Evolutionary conservation across 2,888 invertebrate genomes (phyloP).

Genomic region (Eulithis testata): DNA sequence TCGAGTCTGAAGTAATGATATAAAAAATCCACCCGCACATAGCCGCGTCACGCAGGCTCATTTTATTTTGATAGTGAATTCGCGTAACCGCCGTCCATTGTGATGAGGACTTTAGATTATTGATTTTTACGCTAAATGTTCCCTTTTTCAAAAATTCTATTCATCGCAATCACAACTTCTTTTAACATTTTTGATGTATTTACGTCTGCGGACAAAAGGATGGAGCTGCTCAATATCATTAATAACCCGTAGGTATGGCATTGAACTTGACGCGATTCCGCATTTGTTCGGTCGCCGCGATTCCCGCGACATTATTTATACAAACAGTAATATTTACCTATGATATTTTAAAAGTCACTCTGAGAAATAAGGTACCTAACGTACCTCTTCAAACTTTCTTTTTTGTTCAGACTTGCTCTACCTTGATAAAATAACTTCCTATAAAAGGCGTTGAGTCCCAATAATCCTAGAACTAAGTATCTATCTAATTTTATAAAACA

Average conservation of each 20-base stretch:
- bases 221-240: conserved; percentile 74
- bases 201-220: conserved; percentile 64
- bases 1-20: conserved; percentile 61
- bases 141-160: conserved; percentile 73
- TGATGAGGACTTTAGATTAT: conserved; percentile 76
- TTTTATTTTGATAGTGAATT: conserved; percentile 80
- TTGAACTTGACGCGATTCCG: conserved; percentile 72
- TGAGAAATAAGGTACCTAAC: too few species aligned
- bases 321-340: background rate
- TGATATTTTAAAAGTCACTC: too few species aligned
- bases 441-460: too few species aligned
- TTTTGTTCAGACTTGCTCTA: too few species aligned
- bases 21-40: conserved; percentile 78
- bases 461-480: too few species aligned
- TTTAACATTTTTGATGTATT: conserved; percentile 74
- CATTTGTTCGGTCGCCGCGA: conserved; percentile 1
- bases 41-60: conserved; percentile 69
- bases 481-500: too few species aligned
- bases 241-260: conserved; percentile 72
- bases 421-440: too few species aligned
- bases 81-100: conserved; percentile 78
- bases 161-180: conserved; percentile 77
- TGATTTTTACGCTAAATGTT: conserved; percentile 83
- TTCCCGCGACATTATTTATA: background rate
- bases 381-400: too few species aligned